phyloP scores from a whole-genome alignment of 2,113 vertebrate genomes.

The Haemorhous mexicanus region DNA sequence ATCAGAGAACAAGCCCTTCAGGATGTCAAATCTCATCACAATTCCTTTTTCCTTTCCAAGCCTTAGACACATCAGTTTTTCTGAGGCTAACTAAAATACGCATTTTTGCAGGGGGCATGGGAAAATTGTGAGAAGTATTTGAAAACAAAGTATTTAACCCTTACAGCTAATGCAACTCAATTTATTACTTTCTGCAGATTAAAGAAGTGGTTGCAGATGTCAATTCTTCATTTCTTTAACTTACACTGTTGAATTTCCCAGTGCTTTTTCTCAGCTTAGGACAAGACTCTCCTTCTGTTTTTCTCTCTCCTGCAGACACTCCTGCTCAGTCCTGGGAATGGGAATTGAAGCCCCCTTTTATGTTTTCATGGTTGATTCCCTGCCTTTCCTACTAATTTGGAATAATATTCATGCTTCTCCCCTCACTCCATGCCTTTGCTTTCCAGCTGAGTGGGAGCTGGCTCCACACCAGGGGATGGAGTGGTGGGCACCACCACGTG shows the following conservation, averaged over 20 bases:
- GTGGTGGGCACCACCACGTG: fast-evolving
- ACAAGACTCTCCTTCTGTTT: not conserved
- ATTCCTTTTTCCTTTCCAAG: not conserved
- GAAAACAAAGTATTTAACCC: not conserved
- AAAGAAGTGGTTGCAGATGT: not conserved
- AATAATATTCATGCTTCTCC: not conserved
- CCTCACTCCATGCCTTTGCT: not conserved
- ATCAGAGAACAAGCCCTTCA: constrained; percentile 13
- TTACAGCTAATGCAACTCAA: not conserved
- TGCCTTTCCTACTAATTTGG: not conserved
- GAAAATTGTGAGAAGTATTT: not conserved
- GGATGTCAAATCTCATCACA: constrained; percentile 8
- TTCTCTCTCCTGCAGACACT: not conserved
- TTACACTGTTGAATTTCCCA: not conserved
- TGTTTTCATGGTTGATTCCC: not conserved
- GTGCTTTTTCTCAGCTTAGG: not conserved
- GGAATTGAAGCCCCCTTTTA: not conserved
- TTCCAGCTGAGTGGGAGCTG: not conserved
- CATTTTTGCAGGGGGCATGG: not conserved
- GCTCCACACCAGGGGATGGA: fast-evolving
- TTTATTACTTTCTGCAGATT: not conserved
- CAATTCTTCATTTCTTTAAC: not conserved
- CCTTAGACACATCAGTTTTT: not conserved
- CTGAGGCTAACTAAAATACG: not conserved
- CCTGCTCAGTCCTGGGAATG: not conserved